Evolutionary conservation across 2,797 vertebrate genomes (phyloP).

Genomic region (Premnoplex brunnescens): DNA sequence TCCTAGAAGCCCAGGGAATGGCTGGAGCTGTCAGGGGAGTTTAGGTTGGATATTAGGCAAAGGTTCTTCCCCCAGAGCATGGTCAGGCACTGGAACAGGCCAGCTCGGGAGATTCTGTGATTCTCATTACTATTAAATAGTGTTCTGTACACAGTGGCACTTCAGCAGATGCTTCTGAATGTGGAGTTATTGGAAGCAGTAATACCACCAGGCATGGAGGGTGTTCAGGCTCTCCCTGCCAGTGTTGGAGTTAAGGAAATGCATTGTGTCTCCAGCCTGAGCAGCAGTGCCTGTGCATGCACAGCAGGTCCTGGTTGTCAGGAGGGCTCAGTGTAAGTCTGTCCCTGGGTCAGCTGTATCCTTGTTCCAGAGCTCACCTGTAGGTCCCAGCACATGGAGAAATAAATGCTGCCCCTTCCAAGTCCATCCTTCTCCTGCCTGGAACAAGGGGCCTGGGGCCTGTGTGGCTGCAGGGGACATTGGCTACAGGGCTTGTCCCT

Average conservation of each 20-base stretch:
- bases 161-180: not conserved
- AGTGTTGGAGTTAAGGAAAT: fast-evolving
- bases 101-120: not conserved
- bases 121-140: not conserved
- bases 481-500: not conserved
- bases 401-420: not conserved
- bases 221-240: not conserved
- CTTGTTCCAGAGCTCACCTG: not conserved
- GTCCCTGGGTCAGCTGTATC: not conserved
- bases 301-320: not conserved
- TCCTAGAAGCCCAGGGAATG: not conserved
- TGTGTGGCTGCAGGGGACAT: not conserved
- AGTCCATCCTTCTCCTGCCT: not conserved
- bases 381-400: not conserved
- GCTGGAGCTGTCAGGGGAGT: not conserved
- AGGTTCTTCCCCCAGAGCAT: not conserved
- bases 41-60: not conserved
- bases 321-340: not conserved
- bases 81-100: not conserved
- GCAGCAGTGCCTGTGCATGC: not conserved
- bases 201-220: not conserved
- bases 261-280: fast-evolving
- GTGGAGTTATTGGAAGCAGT: not conserved
- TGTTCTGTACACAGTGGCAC: not conserved
- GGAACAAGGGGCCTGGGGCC: not conserved